Evolutionary conservation across 2,797 vertebrate species (phyloP), one percentile per base, ranked within the genome.

Genomic region (Pangasius larnaudii): DNA sequence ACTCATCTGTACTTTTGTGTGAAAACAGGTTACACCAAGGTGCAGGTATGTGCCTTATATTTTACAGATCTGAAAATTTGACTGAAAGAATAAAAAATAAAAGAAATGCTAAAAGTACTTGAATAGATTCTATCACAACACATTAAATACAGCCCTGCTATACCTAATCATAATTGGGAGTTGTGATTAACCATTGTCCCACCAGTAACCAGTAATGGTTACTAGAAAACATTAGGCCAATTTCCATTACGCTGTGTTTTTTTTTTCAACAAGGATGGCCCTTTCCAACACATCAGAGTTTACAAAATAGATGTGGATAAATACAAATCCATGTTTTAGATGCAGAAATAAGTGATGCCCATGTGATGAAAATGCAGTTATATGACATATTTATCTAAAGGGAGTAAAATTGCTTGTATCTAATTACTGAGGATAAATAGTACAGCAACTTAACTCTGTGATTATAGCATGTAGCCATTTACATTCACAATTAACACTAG

Each of bases 401-500:
- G 92, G 90, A 90, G 89, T 91, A 91, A 92, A 89, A 92, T 89
- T 91, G 93, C 93, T 95, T 95, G 94, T 94, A 93, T 94, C 77
- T 79, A 58, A 56, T 79, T 33, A 79, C 94, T 93, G 84, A 92
- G 92, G 93, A 94, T 94, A 95, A 96, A 96, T 96, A 95, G 95
- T 96, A 95, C 96, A 95, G 94, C 93, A 94, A 95, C 95, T 93
- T 92, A 91, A 92, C 92, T 85, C 94, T 94, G 95, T 95, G 95
- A 96, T 96, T 94, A 96, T 94, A 94, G 94, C 93, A 90, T 93
- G 94, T 94, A 92, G 89, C 92, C 92, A 94, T 93, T 94, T 92
- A 93, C 92, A 88, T 92, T 94, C 93, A 95, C 95, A 96, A 96
- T 96, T 94, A 96, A 94, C 94, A 95, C 92, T 92, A 95, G 94